phyloP scores from a whole-genome alignment of 2,797 vertebrate species.

The Peromyscus aztecus region DNA sequence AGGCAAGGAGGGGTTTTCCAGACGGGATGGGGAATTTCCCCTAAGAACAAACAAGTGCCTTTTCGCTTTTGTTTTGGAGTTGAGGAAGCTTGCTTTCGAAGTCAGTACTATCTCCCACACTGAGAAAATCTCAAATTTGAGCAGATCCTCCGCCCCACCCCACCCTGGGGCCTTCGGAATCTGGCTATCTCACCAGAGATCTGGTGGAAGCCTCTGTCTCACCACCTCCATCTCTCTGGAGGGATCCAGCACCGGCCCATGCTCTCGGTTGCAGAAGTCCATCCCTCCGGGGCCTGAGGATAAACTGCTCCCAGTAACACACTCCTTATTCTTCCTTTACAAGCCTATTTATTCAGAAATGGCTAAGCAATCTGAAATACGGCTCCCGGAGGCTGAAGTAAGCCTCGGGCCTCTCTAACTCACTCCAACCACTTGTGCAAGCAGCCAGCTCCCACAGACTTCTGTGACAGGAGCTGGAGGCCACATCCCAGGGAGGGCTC shows the following conservation, averaged over 20 bases:
- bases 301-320: constrained; percentile 61
- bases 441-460: constrained; percentile 37
- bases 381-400: constrained; percentile 70
- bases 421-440: constrained; percentile 77
- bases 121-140: constrained; percentile 17
- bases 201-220: not conserved
- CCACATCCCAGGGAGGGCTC: constrained; percentile 70
- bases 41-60: constrained; percentile 4
- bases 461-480: constrained; percentile 63
- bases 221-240: not conserved
- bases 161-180: not conserved
- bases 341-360: constrained; percentile 74
- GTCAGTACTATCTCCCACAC: not conserved
- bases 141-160: not conserved
- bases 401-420: constrained; percentile 78
- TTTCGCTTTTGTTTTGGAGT: constrained; percentile 63
- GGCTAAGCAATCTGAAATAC: constrained; percentile 53
- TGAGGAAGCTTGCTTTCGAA: constrained; percentile 51
- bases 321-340: constrained; percentile 58
- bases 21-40: constrained; percentile 59
- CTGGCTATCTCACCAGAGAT: not conserved
- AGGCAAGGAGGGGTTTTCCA: constrained; percentile 61
- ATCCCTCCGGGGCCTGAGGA: constrained; percentile 77
- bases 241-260: not conserved
- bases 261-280: constrained; percentile 65